These are phyloP conservation scores for Pteria penguin DNA, from an alignment of 2,888 invertebrate species.

Conservation along the genomic window DNA sequence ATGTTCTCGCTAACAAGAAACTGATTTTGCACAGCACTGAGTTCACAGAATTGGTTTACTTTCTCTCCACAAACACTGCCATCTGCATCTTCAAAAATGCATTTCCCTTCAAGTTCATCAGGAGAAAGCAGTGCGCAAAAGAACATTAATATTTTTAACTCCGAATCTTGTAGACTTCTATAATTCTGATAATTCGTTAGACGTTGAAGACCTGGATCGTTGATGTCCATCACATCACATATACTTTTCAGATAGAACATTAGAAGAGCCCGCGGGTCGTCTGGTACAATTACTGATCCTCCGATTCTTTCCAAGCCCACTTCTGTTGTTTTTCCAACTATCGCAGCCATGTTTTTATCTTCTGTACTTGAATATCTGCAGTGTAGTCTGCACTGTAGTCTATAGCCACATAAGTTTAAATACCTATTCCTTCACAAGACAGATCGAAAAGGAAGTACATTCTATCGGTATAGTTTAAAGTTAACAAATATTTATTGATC, in stretches of 20 bases:
- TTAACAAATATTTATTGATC: too few species aligned
- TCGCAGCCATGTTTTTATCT: too few species aligned
- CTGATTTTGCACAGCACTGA: neutral
- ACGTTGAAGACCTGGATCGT: neutral
- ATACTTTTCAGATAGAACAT: conserved; percentile 19
- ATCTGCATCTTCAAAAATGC: conserved; percentile 13
- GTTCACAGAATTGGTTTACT: neutral
- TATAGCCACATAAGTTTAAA: too few species aligned
- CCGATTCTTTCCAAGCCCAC: too few species aligned
- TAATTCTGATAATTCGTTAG: neutral
- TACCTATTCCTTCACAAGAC: too few species aligned
- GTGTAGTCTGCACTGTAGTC: too few species aligned
- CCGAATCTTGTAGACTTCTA: neutral
- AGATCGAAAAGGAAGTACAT: too few species aligned
- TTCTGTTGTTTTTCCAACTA: too few species aligned
- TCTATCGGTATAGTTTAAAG: too few species aligned
- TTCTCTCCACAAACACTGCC: conserved; percentile 8
- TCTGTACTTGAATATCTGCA: too few species aligned
- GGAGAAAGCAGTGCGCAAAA: conserved; percentile 13
- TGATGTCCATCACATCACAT: conserved; percentile 2
- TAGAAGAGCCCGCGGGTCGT: neutral
- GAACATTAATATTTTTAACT: neutral
- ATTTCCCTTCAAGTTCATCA: conserved; percentile 7
- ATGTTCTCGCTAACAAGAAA: neutral
- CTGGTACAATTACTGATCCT: too few species aligned